A percentile compares a stretch with the other conserved stretches of the same genome.
phyloP scores from a whole-genome alignment of 2,888 invertebrate genomes.

The Sesia apiformis region DNA sequence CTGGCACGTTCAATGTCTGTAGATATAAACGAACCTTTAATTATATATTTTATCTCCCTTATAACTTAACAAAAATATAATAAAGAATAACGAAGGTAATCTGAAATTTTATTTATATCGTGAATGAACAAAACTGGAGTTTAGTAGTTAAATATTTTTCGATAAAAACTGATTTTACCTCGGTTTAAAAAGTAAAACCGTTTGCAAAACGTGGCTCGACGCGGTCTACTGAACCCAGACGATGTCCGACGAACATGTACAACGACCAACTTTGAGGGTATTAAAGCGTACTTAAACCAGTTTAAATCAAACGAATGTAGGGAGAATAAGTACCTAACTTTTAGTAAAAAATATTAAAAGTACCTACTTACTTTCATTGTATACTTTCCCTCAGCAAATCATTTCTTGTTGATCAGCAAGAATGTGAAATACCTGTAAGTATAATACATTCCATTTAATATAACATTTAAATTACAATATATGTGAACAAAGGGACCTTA shows the following conservation, averaged over 20 bases:
- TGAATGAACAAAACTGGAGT: neutral
- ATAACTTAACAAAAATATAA: too few species aligned
- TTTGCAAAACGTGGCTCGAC: constrained; percentile 29
- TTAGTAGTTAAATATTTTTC: neutral
- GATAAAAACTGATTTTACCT: constrained; percentile 12
- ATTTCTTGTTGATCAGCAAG: constrained; percentile 53
- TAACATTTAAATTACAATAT: too few species aligned
- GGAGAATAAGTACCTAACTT: too few species aligned
- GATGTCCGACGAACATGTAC: neutral
- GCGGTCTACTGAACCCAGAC: constrained; percentile 20
- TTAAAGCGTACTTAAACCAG: neutral
- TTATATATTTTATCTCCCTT: too few species aligned
- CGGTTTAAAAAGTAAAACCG: constrained; percentile 26
- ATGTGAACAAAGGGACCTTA: too few species aligned
- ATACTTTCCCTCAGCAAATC: constrained; percentile 35
- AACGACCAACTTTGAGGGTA: neutral
- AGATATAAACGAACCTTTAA: too few species aligned
- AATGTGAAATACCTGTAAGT: constrained; percentile 60
- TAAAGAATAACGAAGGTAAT: too few species aligned
- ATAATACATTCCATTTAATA: constrained; percentile 3
- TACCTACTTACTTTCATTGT: neutral
- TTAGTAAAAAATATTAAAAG: too few species aligned
- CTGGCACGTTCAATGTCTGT: too few species aligned
- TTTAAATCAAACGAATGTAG: neutral
- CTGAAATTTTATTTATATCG: too few species aligned